These are phyloP conservation scores for Hydrozoanthus gracilis DNA, from an alignment of 92 coral and sea anemone species.

Conservation along the genomic window DNA sequence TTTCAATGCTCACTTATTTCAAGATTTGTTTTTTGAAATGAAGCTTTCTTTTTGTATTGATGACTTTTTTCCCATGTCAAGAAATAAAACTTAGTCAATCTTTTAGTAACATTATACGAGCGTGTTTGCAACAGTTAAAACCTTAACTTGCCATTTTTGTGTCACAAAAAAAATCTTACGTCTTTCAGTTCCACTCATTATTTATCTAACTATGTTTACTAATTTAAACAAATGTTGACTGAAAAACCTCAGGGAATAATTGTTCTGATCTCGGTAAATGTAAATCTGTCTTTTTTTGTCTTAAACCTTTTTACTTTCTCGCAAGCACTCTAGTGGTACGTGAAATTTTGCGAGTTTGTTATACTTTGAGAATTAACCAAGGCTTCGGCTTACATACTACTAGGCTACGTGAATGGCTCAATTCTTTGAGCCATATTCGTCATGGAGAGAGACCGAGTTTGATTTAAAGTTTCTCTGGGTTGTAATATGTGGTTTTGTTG, in stretches of 20 bases:
- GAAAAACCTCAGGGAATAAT: background rate
- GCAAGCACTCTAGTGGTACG: background rate
- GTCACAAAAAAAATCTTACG: background rate
- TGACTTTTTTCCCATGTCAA: background rate
- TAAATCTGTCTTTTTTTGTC: background rate
- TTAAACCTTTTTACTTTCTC: background rate
- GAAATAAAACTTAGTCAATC: background rate
- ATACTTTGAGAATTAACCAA: background rate
- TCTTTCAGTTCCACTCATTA: background rate
- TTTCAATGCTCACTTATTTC: background rate
- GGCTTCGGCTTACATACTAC: background rate
- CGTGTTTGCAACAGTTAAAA: background rate
- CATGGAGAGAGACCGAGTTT: conserved; percentile 60
- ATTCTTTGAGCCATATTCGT: conserved; percentile 39
- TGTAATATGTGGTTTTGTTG: conserved; percentile 35
- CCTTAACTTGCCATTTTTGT: background rate
- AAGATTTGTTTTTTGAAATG: background rate
- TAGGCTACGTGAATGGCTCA: background rate
- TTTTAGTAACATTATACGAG: background rate
- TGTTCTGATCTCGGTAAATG: background rate
- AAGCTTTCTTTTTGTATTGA: background rate
- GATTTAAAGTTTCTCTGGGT: conserved; percentile 59
- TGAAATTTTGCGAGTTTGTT: background rate
- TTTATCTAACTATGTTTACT: background rate
- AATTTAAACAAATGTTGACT: background rate